Evolutionary conservation across 2,113 vertebrate genomes (phyloP), one percentile per base, ranked within the genome.

Genomic region (Parotia lawesii): DNA sequence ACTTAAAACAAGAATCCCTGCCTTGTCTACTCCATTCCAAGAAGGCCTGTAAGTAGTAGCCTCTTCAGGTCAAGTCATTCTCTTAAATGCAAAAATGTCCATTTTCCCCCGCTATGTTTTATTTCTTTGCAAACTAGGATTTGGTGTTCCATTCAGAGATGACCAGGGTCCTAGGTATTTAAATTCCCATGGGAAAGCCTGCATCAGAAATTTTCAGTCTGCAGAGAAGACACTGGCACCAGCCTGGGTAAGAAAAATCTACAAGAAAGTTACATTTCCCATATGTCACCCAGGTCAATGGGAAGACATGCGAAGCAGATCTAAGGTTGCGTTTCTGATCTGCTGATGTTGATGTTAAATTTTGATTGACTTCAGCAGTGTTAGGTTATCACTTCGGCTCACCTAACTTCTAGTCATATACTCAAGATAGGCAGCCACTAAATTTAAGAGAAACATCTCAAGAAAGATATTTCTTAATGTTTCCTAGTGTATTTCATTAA

Each of bases 1-100:
- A 38, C 21, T 81, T 53, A 33, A 74, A 60, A 53, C 3, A 51
- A 18, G 24, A 60, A 4, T 27, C 3, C 0, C 6, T 3, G 0
- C 9, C 10, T 40, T 0, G 0, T 42, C 57, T 76, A 16, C 15
- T 22, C 9, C 7, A 28, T 53, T 77, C 14, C 28, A 77, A 40
- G 21, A 79, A 58, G 37, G 19, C 40, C 17, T 77, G 44, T 28
- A 81, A 73, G 22, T 56, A 48, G 8, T 31, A 29, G 28, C 15
- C 21, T 62, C 40, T 81, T 85, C 25, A 54, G 25, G 21, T 31
- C 38, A 88, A 85, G 42, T 54, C 1, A n/a, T 75, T 77, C 57
- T 62, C 51, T 82, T 48, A 71, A 78, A 56, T n/a, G 6, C 23
- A 73, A 19, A 23, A 38, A 42, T 73, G 47, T 11, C 5, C 7